Evolutionary conservation across 2,113 vertebrate genomes (phyloP).

Genomic region (Aegithalos caudatus): DNA sequence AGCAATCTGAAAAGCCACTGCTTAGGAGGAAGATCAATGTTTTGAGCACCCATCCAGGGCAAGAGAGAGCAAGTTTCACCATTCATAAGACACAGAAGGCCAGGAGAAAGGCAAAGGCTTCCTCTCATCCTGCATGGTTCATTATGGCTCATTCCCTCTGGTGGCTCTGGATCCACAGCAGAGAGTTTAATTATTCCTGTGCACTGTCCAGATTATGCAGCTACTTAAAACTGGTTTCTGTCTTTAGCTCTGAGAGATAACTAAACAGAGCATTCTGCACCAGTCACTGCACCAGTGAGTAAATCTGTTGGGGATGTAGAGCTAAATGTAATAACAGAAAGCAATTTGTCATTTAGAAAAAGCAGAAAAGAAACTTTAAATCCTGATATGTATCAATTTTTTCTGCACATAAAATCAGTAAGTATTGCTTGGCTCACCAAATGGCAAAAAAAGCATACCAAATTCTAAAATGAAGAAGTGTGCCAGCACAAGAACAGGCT

Average conservation of each 20-base stretch:
- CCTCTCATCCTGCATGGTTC: not conserved
- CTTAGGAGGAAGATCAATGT: not conserved
- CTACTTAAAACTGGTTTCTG: not conserved
- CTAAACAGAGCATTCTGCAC: not conserved
- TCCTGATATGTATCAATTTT: not conserved
- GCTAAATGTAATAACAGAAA: not conserved
- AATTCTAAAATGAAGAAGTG: not conserved
- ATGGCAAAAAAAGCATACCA: not conserved
- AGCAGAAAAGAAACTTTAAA: not conserved
- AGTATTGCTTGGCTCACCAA: not conserved
- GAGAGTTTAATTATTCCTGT: not conserved
- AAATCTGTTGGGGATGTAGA: not conserved
- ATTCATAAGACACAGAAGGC: not conserved
- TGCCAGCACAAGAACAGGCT: not conserved
- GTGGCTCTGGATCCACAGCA: not conserved
- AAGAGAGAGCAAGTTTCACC: not conserved
- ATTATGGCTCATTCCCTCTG: not conserved
- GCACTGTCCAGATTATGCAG: not conserved
- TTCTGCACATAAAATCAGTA: not conserved
- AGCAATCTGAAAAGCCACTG: not conserved
- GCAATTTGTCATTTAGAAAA: not conserved
- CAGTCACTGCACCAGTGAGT: not conserved
- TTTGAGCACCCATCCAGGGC: not conserved
- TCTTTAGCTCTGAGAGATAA: not conserved
- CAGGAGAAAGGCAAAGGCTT: not conserved